Base-by-base conservation (phyloP, 1,140 invertebrate genomes). In the Neelides sp. region DNA sequence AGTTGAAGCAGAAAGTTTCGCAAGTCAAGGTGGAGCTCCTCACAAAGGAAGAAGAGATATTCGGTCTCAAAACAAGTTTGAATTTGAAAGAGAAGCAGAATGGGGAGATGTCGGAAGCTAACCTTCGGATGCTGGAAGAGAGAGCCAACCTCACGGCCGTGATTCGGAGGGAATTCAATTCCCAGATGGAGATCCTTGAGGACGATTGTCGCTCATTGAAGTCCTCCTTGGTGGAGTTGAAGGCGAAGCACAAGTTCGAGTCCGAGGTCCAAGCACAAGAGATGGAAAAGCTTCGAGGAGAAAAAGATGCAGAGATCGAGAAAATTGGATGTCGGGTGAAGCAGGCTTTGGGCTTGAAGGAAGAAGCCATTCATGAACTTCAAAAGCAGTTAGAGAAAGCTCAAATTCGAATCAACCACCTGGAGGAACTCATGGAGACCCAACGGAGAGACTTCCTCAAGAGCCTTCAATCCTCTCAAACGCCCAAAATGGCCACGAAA, bases 391-490 rank as follows among this genome's bases (percentile, higher is more conserved):
- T 78, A 24, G 73, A 75, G 42, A 75, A 76, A 13, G 67, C 78
- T 24, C 71, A 79, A 48, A 76, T 80, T 61, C 80, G 78, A 61
- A 82, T 82, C 57, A 69, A 77, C 8, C 75, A 84, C 50, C 65
- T 88, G 36, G 83, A 87, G 63, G 77, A 77, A 54, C 74, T 85
- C 47, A 64, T 85, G 45, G 75, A 83, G 57, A 78, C 83, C 52
- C 80, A 85, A 64, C 70, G 82, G 30, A 81, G 79, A 54, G 79
- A 82, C 59, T 80, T 75, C 57, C 68, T 76, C 49, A 62, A 56
- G 23, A 57, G 50, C n/a, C n/a, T n/a, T n/a, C n/a, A n/a, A n/a
- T n/a, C n/a, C n/a, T n/a, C n/a, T n/a, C n/a, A n/a, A n/a, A n/a
- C n/a, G n/a, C n/a, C n/a, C n/a, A n/a, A n/a, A n/a, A n/a, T n/a